These are phyloP conservation scores for Melanostoma mellinum DNA, from an alignment of 2,888 invertebrate species.

Conservation along the genomic window DNA sequence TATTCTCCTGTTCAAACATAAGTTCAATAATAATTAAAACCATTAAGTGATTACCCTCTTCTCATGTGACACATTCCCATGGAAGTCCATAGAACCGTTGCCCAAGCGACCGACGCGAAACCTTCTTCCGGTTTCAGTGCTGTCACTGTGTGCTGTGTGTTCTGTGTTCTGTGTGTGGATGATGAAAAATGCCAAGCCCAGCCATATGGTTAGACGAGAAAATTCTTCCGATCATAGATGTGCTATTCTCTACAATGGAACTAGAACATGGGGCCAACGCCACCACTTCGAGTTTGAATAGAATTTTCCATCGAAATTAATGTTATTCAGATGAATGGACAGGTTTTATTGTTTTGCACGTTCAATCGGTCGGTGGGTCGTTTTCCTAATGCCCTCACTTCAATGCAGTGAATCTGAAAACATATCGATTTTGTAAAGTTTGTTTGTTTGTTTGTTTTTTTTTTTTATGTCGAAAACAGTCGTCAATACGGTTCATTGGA, in stretches of 20 bases:
- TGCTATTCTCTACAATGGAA: neutral
- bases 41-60: constrained; percentile 60
- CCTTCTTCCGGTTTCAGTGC: constrained; percentile 50
- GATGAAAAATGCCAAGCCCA: constrained; percentile 17
- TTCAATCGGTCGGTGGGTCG: constrained; percentile 56
- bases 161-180: neutral
- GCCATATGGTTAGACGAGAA: neutral
- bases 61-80: constrained; percentile 46
- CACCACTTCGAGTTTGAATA: constrained; percentile 24
- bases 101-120: constrained; percentile 19
- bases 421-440: neutral
- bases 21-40: constrained; percentile 28
- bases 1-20: neutral
- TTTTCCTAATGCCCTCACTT: constrained; percentile 1
- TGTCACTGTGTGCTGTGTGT: neutral
- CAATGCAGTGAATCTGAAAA: neutral
- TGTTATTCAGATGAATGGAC: constrained; percentile 57
- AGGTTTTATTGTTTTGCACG: constrained; percentile 37
- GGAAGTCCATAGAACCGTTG: constrained; percentile 3
- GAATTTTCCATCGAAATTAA: constrained; percentile 59
- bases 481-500: constrained; percentile 50
- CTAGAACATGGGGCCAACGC: constrained; percentile 3
- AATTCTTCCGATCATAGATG: neutral
- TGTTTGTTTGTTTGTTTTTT: neutral
- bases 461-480: constrained; percentile 46